Evolutionary conservation across 2,113 vertebrate species (phyloP).

Genomic region (Eclectus roratus): DNA sequence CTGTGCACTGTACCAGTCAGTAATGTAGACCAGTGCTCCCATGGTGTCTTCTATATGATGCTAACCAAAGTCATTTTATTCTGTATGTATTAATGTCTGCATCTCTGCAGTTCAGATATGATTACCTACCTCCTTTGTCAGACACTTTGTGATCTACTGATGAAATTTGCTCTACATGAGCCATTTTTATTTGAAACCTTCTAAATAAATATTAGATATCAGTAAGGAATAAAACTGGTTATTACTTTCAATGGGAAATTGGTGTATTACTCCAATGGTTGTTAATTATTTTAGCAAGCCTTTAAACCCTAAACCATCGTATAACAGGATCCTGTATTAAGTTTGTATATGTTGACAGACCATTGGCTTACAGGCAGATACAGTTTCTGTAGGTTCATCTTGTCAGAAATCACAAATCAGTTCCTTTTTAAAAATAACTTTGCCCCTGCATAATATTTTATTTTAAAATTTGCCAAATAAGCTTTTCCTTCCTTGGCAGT

Average conservation of each 20-base stretch:
- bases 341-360: background rate
- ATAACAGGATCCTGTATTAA: background rate
- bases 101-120: background rate
- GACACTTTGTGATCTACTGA: background rate
- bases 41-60: background rate
- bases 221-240: background rate
- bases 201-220: background rate
- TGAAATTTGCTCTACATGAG: background rate
- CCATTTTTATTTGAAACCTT: background rate
- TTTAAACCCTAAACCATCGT: background rate
- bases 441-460: background rate
- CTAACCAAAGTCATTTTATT: background rate
- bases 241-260: background rate
- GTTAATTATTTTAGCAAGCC: background rate
- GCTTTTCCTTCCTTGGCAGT: background rate
- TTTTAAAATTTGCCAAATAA: background rate
- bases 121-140: background rate
- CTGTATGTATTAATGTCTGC: background rate
- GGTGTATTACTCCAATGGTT: background rate
- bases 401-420: background rate
- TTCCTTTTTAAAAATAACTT: background rate
- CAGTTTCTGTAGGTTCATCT: background rate
- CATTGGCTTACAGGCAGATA: background rate
- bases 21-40: background rate
- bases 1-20: background rate